A percentile compares a stretch with the other conserved stretches of the same genome.
Conservation (phyloP, 2,888 invertebrate species). For the Celastrina argiolus region DNA sequence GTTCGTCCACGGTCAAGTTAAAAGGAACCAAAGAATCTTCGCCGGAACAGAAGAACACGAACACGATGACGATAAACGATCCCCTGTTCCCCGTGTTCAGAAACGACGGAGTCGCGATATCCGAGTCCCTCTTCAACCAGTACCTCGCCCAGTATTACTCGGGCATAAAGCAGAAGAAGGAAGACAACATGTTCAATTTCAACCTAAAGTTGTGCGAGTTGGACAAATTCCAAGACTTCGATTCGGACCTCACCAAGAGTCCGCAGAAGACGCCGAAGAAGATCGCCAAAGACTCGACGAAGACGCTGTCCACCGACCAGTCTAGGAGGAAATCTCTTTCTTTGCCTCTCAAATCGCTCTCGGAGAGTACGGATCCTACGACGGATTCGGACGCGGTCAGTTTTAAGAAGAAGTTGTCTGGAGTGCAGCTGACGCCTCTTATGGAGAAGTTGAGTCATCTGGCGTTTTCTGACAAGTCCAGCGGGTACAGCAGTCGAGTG, state of each 20-base stretch:
- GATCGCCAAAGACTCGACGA: conserved; percentile 53
- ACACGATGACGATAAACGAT: conserved; percentile 85
- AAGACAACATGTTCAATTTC: conserved; percentile 64
- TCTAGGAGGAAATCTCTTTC: conserved; percentile 79
- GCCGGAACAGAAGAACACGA: conserved; percentile 60
- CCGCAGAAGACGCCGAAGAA: conserved; percentile 69
- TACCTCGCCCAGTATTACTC: conserved; percentile 82
- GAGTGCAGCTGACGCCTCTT: conserved; percentile 86
- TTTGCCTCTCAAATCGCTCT: conserved; percentile 83
- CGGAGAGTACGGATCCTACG: conserved; percentile 58
- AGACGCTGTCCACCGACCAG: conserved; percentile 54
- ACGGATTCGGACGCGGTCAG: conserved; percentile 56
- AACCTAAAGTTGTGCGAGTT: conserved; percentile 59
- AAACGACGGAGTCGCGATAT: conserved; percentile 84
- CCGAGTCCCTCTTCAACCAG: conserved; percentile 83
- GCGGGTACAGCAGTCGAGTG: conserved; percentile 83
- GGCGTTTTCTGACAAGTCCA: conserved; percentile 82
- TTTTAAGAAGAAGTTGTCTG: conserved; percentile 77
- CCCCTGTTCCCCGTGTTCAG: conserved; percentile 87
- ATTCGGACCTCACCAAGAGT: conserved; percentile 62
- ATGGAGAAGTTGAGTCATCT: conserved; percentile 89
- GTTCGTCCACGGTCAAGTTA: conserved; percentile 76
- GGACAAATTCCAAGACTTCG: conserved; percentile 71
- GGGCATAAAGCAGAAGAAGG: conserved; percentile 68
- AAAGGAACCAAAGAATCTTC: conserved; percentile 50